Evolutionary conservation across 2,113 vertebrate genomes (phyloP), one percentile per base, ranked within the genome.

Genomic region (Lampris megalopsis): DNA sequence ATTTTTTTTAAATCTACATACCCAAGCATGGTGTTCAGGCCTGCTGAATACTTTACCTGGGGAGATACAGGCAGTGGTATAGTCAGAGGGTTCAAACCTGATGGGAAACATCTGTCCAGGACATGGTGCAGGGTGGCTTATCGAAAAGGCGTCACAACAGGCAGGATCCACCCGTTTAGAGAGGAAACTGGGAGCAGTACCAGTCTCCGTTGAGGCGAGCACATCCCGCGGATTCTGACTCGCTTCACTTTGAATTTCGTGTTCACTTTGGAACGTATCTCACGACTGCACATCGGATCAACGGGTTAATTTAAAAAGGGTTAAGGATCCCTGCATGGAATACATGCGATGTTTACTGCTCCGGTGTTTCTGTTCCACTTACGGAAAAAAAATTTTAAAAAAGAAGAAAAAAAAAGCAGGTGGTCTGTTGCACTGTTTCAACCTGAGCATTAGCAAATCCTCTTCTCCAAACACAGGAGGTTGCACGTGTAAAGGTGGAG

Each of bases 11-110:
- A 24, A 24, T 24, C 24, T 89, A 88, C 86, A 13, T 87, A 89
- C 86, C 85, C 9, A 1, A 5, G 36, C n/a, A 56, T 2, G 73
- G 4, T 3, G 65, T 52, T 74, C 0, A 6, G 63, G 67, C 10
- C 71, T 13, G 64, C 63, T 40, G 3, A 24, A 86, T 80, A 89
- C 84, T 13, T 84, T 67, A 91, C 89, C 89, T 86, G 77, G 35
- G 42, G 41, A 49, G 24, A 24, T 24, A 7, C 9, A 38, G 74
- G 5, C 63, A 67, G 38, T 41, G 13, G 43, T 49, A n/a, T n/a
- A 42, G 10, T 2, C 45, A 61, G 68, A 62, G 36, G 6, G 36
- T 37, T 35, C 24, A 59, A 64, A 80, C 79, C 82, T 63, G 61
- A 52, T 4, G 82, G 62, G 77, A 38, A 10, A 35, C 36, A 62